phyloP scores from a whole-genome alignment of 1,140 invertebrate genomes.

The Lordiphosa clarofinis region DNA sequence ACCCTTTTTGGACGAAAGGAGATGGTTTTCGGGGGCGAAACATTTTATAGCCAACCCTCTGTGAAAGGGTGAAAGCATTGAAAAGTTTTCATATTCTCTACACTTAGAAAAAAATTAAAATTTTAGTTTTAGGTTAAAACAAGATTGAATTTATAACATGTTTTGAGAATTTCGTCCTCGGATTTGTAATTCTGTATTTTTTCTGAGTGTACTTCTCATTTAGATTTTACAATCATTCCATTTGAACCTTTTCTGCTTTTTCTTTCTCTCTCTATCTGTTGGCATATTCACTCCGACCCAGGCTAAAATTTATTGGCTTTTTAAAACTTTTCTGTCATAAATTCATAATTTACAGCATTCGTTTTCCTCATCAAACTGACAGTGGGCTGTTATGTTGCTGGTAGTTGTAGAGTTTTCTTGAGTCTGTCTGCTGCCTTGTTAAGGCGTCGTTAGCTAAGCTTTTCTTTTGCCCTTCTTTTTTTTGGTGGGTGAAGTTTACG shows the following conservation, averaged over 20 bases:
- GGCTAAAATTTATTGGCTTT: constrained; percentile 63
- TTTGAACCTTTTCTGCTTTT: constrained; percentile 22
- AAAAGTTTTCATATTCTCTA: constrained; percentile 10
- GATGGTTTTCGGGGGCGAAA: too few relatives aligned
- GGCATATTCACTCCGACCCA: constrained; percentile 20
- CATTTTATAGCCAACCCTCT: background rate
- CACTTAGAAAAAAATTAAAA: too few relatives aligned
- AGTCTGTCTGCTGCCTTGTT: constrained; percentile 13
- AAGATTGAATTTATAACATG: too few relatives aligned
- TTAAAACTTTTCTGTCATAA: constrained; percentile 72
- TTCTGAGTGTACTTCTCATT: constrained; percentile 17
- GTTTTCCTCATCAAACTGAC: constrained; percentile 59
- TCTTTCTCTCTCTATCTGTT: constrained; percentile 10
- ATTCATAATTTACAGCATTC: constrained; percentile 75
- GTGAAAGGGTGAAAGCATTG: constrained; percentile 31
- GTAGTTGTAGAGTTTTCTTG: constrained; percentile 19
- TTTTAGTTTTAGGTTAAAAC: too few relatives aligned
- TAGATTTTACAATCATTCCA: background rate
- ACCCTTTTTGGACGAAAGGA: constrained; percentile 38
- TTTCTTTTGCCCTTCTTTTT: constrained; percentile 31
- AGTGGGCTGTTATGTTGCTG: constrained; percentile 34
- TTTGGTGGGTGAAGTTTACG: constrained; percentile 28
- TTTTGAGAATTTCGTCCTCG: too few relatives aligned
- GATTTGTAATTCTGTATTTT: background rate
- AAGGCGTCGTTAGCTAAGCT: constrained; percentile 40